Base-by-base conservation (phyloP, 2,797 vertebrate species). In the Odontamblyopus lacepedii region DNA sequence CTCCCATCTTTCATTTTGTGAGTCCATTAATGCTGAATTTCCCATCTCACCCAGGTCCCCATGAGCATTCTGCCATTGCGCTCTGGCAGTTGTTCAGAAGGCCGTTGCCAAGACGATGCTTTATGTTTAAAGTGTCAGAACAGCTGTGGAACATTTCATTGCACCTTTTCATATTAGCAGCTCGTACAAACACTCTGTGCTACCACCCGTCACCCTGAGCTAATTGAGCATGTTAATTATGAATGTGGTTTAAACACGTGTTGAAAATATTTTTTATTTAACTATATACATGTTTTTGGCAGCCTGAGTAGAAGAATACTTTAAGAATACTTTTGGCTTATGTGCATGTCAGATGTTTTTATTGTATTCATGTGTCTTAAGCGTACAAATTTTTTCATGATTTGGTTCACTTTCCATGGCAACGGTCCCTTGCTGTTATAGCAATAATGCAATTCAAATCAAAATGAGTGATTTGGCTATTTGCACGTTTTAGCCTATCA, bases 191-290 rank as follows among this genome's bases (percentile, higher is more conserved):
- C 59, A 2, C 29, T 9, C 59, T 23, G 6, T 35, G 6, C 18
- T 61, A 9, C 29, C 59, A 61, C 29, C 26, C 29, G 35, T 61
- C 32, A 11, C 61, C 23, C 61, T n/a, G 61, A 63, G 32, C 30
- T 63, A 63, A 63, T 38, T 63, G 61, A 63, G 61, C 32, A n/a
- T 38, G 61, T 63, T n/a, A 38, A 38, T 63, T 19, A 32, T n/a
- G 61, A 26, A 32, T 1, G 30, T 59, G 56, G 56, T 26, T 2
- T 19, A 19, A 18, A 32, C 29, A 32, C 32, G 18, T 35, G 59
- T 15, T 61, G 18, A 7, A 38, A 32, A 72, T 91, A 80, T 75
- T 70, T 86, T 85, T 86, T 76, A 57, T 82, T 87, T 89, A 92
- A 92, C 90, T 62, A 62, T 1, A 9, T 18, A 32, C 16, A 8